Evolutionary conservation across 1,140 invertebrate species (phyloP), one percentile per base, ranked within the genome.

Genomic region (Calycopis cecrops): DNA sequence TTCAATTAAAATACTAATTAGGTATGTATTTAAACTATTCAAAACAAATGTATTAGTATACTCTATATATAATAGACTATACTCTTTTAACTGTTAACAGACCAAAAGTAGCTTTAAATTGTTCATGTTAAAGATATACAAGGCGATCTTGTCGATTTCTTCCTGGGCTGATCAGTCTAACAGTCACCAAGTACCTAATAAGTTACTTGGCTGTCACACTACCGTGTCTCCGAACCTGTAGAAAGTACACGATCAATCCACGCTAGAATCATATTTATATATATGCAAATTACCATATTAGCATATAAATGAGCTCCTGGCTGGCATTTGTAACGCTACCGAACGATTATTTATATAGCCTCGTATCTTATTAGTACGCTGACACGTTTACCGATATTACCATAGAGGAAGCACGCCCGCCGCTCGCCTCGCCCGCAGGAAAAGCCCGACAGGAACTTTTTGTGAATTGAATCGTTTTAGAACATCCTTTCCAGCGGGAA

Each of bases 401-500:
- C 72, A 76, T 73, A 72, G 60, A 79, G 72, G 68, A 77, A 79
- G 71, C 67, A 62, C 56, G 63, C 56, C n/a, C n/a, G n/a, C n/a
- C n/a, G n/a, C n/a, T n/a, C n/a, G n/a, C n/a, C n/a, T 70, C 68
- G 73, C 63, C 65, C 65, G 68, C 71, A 79, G 78, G 77, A 81
- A 78, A 75, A 78, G 67, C 69, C 60, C 21, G 76, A 73, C 77
- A 75, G 73, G 76, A 80, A 79, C 77, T 75, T 75, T 73, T 76
- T 71, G 72, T 81, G 68, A 84, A 81, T 82, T 70, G 79, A 76
- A 76, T 73, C 60, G 57, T 68, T 62, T 42, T 52, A 63, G 57
- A 62, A 79, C 80, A 85, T 85, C 80, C 82, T 85, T 70, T 77
- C 70, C 82, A 80, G 63, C 69, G 52, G 64, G 82, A 82, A 85